Conservation (phyloP, 2,888 invertebrate species). For the Lamproptera curius region DNA sequence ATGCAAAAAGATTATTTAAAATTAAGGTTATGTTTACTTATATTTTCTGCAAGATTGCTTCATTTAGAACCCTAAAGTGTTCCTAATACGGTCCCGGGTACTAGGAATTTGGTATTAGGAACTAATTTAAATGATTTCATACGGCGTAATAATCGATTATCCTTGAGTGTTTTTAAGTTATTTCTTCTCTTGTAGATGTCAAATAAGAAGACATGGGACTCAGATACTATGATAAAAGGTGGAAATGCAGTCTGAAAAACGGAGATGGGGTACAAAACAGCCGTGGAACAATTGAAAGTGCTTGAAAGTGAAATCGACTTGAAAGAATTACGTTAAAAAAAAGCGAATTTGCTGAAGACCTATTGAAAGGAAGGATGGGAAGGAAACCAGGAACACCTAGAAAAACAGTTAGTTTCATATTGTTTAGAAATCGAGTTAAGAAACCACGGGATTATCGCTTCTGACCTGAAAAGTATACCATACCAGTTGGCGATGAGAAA, state of each 20-base stretch:
- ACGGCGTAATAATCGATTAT: background rate
- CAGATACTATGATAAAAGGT: constrained; percentile 21
- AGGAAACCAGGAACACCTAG: background rate
- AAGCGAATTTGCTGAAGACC: constrained; percentile 4
- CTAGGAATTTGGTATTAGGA: too few species aligned
- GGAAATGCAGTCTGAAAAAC: constrained; percentile 23
- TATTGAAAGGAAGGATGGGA: constrained; percentile 11
- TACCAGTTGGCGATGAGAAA: too few species aligned
- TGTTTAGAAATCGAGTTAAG: background rate
- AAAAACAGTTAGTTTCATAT: background rate
- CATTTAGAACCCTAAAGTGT: background rate
- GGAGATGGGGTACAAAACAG: constrained; percentile 25
- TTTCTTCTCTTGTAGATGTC: too few species aligned
- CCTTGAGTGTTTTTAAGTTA: too few species aligned
- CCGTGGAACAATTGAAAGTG: constrained; percentile 23
- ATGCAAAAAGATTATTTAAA: background rate
- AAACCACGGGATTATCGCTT: background rate
- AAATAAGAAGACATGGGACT: constrained; percentile 14
- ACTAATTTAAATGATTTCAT: too few species aligned
- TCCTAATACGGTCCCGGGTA: constrained; percentile 3
- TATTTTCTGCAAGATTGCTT: background rate
- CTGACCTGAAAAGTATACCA: background rate
- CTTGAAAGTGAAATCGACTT: constrained; percentile 22
- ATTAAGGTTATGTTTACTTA: background rate
- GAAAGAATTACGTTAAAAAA: constrained; percentile 19